Conservation (phyloP, 1,140 invertebrate species). For the Ganaspis sp. region DNA sequence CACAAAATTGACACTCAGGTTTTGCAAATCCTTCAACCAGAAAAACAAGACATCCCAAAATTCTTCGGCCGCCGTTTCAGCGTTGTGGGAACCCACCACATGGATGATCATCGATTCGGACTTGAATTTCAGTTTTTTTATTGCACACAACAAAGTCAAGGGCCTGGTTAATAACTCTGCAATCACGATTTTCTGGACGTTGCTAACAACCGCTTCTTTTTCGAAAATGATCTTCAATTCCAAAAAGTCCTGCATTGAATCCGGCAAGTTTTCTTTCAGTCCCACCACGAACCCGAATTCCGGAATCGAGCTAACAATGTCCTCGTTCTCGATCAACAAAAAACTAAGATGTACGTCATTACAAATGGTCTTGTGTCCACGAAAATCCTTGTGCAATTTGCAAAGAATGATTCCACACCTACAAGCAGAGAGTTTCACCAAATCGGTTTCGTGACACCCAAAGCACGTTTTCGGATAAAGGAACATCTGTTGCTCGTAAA, state of each 20-base stretch:
- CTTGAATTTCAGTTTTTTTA: neutral
- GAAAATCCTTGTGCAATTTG: neutral
- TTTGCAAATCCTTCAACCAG: neutral
- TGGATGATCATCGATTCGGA: neutral
- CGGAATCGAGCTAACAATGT: neutral
- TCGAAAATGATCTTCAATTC: neutral
- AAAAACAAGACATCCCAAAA: neutral
- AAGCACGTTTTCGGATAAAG: neutral
- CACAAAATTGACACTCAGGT: neutral
- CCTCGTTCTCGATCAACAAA: neutral
- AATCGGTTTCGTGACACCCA: neutral
- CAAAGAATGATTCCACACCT: neutral
- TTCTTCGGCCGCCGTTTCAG: neutral
- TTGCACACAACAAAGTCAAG: neutral
- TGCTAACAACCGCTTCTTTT: neutral
- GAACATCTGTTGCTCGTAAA: slow-evolving; percentile 10
- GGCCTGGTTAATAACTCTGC: neutral
- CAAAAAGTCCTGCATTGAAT: neutral
- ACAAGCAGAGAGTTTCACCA: neutral
- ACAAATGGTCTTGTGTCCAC: neutral
- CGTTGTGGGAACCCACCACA: neutral
- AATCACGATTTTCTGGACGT: neutral
- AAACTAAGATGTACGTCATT: neutral
- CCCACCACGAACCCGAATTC: neutral
- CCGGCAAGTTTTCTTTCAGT: neutral